Percentiles rank a stretch among this genome's conserved stretches.
Evolutionary conservation across 2,888 invertebrate species (phyloP).

Genomic region (Leptarthrus brevirostris): DNA sequence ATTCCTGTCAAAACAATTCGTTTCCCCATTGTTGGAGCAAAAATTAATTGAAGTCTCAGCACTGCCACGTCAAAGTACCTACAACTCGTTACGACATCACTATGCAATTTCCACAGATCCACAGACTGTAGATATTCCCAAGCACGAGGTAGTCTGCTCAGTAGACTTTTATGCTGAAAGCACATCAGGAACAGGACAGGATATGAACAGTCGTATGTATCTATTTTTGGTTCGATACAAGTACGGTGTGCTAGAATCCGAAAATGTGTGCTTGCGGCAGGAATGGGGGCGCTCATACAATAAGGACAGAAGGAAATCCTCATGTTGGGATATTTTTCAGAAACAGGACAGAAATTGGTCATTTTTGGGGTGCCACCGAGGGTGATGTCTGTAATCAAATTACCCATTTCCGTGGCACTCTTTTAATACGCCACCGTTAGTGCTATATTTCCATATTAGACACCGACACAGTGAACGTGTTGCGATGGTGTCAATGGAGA

Average conservation of each 20-base stretch:
- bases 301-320: neutral
- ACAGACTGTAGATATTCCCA: neutral
- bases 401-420: neutral
- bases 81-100: too few relatives aligned
- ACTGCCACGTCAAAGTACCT: too few relatives aligned
- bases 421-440: neutral
- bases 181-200: neutral
- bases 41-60: constrained; percentile 9
- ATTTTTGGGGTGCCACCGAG: neutral
- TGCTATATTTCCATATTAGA: constrained; percentile 14
- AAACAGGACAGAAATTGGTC: neutral
- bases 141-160: neutral
- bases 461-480: neutral
- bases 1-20: too few relatives aligned
- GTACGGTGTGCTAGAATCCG: neutral
- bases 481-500: neutral
- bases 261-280: neutral
- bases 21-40: neutral
- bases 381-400: constrained; percentile 5
- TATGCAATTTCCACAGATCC: too few relatives aligned
- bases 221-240: neutral
- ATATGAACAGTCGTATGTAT: too few relatives aligned
- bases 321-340: constrained; percentile 7
- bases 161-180: neutral
- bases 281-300: neutral